Percentiles rank a stretch among this genome's conserved stretches.
phyloP scores from a whole-genome alignment of 2,113 vertebrate genomes.

The Triplophysa dalaica region DNA sequence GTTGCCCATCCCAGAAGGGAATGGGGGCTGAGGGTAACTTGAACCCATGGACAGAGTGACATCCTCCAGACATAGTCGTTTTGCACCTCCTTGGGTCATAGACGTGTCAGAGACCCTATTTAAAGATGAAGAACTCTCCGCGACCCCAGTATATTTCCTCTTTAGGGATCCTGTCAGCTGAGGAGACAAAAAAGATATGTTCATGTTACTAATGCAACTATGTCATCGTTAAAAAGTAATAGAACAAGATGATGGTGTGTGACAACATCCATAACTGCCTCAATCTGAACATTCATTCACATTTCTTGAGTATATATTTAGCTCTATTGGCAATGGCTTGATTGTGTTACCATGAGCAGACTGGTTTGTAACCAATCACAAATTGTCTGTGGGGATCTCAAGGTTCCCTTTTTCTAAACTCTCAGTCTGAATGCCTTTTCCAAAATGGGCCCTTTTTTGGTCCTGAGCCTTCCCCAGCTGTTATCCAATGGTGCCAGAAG shows the following conservation, averaged over 20 bases:
- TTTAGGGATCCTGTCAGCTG: slow-evolving; percentile 83
- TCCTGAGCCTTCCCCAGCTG: slow-evolving; percentile 35
- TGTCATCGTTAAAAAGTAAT: background rate
- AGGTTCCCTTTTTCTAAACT: slow-evolving; percentile 36
- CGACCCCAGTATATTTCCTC: slow-evolving; percentile 79
- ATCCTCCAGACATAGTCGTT: slow-evolving; percentile 84
- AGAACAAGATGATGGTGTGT: background rate
- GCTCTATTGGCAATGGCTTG: background rate
- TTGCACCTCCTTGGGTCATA: slow-evolving; percentile 78
- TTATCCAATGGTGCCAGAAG: slow-evolving; percentile 29
- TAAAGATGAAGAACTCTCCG: slow-evolving; percentile 71
- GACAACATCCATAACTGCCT: background rate
- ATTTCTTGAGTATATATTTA: background rate
- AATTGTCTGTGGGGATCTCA: slow-evolving; percentile 48
- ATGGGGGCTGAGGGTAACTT: slow-evolving; percentile 69
- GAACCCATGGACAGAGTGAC: slow-evolving; percentile 81
- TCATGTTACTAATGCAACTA: background rate
- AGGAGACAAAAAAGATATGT: slow-evolving; percentile 42
- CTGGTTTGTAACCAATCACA: slow-evolving; percentile 1
- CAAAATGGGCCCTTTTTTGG: slow-evolving; percentile 22
- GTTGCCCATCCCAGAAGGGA: slow-evolving; percentile 65
- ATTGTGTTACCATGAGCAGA: background rate
- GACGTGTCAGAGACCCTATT: slow-evolving; percentile 72
- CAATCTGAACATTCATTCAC: background rate
- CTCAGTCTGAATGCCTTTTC: slow-evolving; percentile 13